Base-by-base conservation (phyloP, 2,797 vertebrate species). In the Phyllotis vaccarum region DNA sequence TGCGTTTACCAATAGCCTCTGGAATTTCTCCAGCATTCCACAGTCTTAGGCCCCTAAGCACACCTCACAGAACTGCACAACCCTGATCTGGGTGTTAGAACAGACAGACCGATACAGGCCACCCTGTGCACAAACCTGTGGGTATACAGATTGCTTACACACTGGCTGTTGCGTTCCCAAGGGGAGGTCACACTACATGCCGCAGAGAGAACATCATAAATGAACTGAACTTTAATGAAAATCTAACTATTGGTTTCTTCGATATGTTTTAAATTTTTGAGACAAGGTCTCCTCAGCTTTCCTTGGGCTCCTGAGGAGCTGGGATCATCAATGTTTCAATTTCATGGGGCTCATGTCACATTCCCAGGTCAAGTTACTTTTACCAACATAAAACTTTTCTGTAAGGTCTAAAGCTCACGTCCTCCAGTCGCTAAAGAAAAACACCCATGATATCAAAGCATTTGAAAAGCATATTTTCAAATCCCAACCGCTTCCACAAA, bases 1-100 rank as follows among this genome's bases (percentile, higher is more conserved):
- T 97, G 34, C 95, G 95, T 98, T 98, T 98, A 98, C 97, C 95
- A 97, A 97, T 92, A 97, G 96, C 13, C 0, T n/a, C 66, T 98
- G 98, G 98, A 97, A 97, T 60, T 92, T 92, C 85, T 97, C 98
- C 98, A 98, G 98, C 98, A 98, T 97, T 98, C 97, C 97, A n/a
- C 34, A 94, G 93, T 62, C 27, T 96, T 85, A 93, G 97, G 94
- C 94, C 97, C 92, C 96, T 96, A 86, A 98, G 97, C 98, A 98
- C 98, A 98, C 98, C 98, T 98, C 81, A 54, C 91, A 96, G 22
- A 98, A 97, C 96, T 97, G 98, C 96, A 98, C 86, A 97, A 97
- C 95, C 95, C 94, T 88, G 90, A 93, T 94, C 95, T 96, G 97
- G 98, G 98, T 81, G 8, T 14, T 56, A 97, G 96, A 97, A 97